Conservation (phyloP, 1,140 invertebrate species). For the Glossosoma conforme region DNA sequence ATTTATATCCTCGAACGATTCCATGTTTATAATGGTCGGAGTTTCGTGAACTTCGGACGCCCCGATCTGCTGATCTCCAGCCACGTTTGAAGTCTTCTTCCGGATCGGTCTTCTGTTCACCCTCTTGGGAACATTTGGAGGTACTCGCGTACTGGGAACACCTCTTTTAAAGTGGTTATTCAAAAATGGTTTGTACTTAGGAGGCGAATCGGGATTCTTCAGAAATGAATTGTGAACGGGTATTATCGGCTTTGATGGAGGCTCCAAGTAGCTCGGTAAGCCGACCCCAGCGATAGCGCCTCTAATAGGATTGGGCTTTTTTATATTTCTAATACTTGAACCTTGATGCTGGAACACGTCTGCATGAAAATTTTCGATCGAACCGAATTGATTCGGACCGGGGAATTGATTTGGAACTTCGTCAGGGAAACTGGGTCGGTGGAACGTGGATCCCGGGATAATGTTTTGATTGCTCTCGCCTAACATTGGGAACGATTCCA, state of each 20-base stretch:
- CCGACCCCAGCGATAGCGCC: slow-evolving; percentile 33
- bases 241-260: slow-evolving; percentile 40
- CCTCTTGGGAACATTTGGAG: slow-evolving; percentile 24
- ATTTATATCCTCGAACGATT: slow-evolving; percentile 40
- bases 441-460: slow-evolving; percentile 36
- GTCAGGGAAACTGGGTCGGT: slow-evolving; percentile 7
- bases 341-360: slow-evolving; percentile 37
- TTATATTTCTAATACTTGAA: slow-evolving; percentile 38
- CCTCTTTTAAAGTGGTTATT: slow-evolving; percentile 40
- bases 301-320: slow-evolving; percentile 38
- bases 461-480: slow-evolving; percentile 39
- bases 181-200: slow-evolving; percentile 23
- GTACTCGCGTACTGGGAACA: slow-evolving; percentile 15
- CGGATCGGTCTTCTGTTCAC: slow-evolving; percentile 41
- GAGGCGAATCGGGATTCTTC: slow-evolving; percentile 15
- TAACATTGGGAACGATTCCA: slow-evolving; percentile 38
- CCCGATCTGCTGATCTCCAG: slow-evolving; percentile 41
- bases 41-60: slow-evolving; percentile 41
- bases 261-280: slow-evolving; percentile 46
- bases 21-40: slow-evolving; percentile 34
- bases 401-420: slow-evolving; percentile 23
- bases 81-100: slow-evolving; percentile 42
- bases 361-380: slow-evolving; percentile 19
- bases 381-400: slow-evolving; percentile 17
- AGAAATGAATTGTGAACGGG: slow-evolving; percentile 32